Evolutionary conservation across 2,113 vertebrate genomes (phyloP).

Genomic region (Jacana jacana): DNA sequence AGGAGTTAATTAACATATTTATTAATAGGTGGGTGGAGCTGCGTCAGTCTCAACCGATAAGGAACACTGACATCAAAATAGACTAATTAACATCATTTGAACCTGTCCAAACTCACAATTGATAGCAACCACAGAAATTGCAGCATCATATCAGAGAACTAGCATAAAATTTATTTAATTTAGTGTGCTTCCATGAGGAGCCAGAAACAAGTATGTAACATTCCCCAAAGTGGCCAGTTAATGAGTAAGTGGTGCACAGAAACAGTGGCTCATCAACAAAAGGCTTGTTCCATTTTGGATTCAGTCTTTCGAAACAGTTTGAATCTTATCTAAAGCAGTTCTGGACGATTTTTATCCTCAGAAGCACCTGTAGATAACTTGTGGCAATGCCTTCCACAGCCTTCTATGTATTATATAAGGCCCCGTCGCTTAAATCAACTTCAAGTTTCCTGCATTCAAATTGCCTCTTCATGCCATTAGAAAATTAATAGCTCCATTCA

Average conservation of each 20-base stretch:
- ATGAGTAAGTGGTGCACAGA: neutral
- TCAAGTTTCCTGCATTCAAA: neutral
- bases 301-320: neutral
- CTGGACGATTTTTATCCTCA: neutral
- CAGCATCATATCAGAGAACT: neutral
- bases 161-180: neutral
- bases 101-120: neutral
- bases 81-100: neutral
- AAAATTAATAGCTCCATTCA: neutral
- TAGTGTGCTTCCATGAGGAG: neutral
- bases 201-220: neutral
- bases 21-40: constrained; percentile 21
- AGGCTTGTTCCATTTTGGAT: neutral
- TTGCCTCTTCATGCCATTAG: neutral
- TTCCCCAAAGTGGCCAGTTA: neutral
- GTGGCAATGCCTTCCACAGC: neutral
- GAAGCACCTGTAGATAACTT: neutral
- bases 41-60: neutral
- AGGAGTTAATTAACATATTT: constrained; percentile 39
- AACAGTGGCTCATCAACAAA: neutral
- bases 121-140: neutral
- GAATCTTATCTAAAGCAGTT: neutral
- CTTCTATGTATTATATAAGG: neutral
- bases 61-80: constrained; percentile 21
- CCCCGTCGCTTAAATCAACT: neutral